Conservation (phyloP, 1,140 invertebrate species). For the Bombus haemorrhoidalis region DNA sequence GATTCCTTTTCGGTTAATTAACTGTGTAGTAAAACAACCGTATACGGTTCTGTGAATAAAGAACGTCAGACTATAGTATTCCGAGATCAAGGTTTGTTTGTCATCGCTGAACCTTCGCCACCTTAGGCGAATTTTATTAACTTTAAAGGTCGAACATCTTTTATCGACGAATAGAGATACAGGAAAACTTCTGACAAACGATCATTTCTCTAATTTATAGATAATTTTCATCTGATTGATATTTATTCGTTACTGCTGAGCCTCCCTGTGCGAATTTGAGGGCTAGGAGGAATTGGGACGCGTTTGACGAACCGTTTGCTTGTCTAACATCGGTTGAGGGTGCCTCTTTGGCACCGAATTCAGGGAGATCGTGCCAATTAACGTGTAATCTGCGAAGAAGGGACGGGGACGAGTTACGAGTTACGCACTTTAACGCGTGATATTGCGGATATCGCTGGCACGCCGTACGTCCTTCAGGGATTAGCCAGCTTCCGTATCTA, state of each 20-base stretch:
- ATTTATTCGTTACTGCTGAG: background rate
- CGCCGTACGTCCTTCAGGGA: constrained; percentile 19
- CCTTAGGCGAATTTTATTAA: no score
- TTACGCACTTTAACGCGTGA: constrained; percentile 49
- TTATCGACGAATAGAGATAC: background rate
- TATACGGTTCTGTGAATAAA: background rate
- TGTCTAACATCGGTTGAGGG: background rate
- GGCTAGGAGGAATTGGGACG: background rate
- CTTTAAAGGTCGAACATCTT: background rate
- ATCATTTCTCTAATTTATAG: background rate
- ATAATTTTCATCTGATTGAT: background rate
- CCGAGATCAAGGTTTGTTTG: no score
- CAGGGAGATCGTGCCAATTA: constrained; percentile 59
- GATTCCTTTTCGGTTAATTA: no score
- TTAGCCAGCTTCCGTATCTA: constrained; percentile 22
- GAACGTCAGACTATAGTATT: background rate
- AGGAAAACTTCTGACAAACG: background rate
- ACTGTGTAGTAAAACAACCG: no score
- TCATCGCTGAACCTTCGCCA: no score
- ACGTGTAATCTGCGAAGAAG: constrained; percentile 18
- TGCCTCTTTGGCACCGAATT: constrained; percentile 36
- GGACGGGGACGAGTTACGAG: constrained; percentile 43
- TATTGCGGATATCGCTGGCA: constrained; percentile 48
- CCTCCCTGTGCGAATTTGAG: background rate
- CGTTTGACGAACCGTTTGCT: constrained; percentile 6